Base-by-base conservation (phyloP, 1,140 invertebrate genomes). In the Drosophila dunni region DNA sequence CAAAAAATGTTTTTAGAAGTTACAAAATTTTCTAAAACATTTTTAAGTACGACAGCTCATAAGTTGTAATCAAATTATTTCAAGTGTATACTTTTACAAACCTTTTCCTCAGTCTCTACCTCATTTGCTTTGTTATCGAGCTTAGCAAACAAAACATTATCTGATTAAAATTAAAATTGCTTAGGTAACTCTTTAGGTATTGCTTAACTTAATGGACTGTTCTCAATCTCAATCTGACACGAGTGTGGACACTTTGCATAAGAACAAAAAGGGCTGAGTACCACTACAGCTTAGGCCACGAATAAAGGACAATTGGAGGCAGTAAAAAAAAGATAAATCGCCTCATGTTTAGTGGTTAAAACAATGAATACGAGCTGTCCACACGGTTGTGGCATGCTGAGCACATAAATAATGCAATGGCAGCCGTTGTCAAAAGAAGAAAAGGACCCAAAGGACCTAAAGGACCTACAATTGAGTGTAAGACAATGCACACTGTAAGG, bases 321-420 rank as follows among this genome's bases (percentile, higher is more conserved):
- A 66, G 60, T 40, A 62, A 40, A 66, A 60, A 53, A 62, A 75
- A 78, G 71, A 78, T 78, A 69, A 75, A 78, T 78, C 60, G 60
- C 29, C 36, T 20, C 46, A 60, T 75, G 60, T 60, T 75, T 61
- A 56, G 53, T 75, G 45, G 46, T 70, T 56, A 69, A 78, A 78
- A 78, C 75, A 78, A 78, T 78, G 75, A 78, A 74, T 44, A 64
- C 36, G 54, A 61, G 46, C 54, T 44, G 50, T 74, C 65, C 75
- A 75, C 66, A 69, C 20, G 44, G 36, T 42, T 61, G 71, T 40
- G 64, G 68, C 74, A 9, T 72, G 68, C 69, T 72, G 64, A 36
- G 65, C 46, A 54, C 65, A 78, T 78, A 78, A 78, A 78, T 78
- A 78, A 75, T 75, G 71, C 65, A 78, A 54, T 69, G 53, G 51